Base-by-base conservation (phyloP, 2,113 vertebrate species). In the Grammomys dolichurus region DNA sequence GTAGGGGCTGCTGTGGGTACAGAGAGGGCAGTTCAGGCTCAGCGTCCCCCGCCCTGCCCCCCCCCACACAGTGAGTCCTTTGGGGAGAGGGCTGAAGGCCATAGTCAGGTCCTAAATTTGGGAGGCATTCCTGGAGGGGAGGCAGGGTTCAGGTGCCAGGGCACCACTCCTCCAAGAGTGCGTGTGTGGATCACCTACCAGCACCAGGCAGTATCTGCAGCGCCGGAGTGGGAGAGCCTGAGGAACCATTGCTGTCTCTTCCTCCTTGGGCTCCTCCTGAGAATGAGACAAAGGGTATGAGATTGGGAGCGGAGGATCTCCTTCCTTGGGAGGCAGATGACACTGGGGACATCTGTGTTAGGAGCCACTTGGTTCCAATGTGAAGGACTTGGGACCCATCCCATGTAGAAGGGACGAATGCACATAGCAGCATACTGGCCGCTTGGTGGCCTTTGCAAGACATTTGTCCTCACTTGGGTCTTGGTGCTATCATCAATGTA, bases 171-270 rank as follows among this genome's bases (percentile, higher is more conserved):
- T 90, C 87, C 84, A 19, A 0, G 2, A 28, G 54, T n/a, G 54
- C 33, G 2, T 16, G 0, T 0, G 3, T 19, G 28, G 2, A 0
- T 94, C 48, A 93, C 98, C 7, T 97, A 99, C 99, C 99, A 99
- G 99, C 97, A 99, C 98, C 97, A 99, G 94, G 97, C 99, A 99
- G 98, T 99, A 99, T 56, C 99, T 99, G 89, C 99, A 99, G 78
- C 99, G 99, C 1, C 99, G 98, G 88, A 98, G 98, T 7, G 98
- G 96, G 43, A 99, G 11, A 0, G 96, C 95, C 40, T 98, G 98
- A 2, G 98, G 98, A 22, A 97, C 98, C 98, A 98, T 98, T 89
- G 98, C 96, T 54, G 98, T 97, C 95, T 99, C 98, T 93, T 99
- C 99, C 95, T 99, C 99, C 1, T 96, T 98, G 91, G 97, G 85